These are phyloP conservation scores for Acronicta alni DNA, from an alignment of 2,888 invertebrate species.

Conservation along the genomic window DNA sequence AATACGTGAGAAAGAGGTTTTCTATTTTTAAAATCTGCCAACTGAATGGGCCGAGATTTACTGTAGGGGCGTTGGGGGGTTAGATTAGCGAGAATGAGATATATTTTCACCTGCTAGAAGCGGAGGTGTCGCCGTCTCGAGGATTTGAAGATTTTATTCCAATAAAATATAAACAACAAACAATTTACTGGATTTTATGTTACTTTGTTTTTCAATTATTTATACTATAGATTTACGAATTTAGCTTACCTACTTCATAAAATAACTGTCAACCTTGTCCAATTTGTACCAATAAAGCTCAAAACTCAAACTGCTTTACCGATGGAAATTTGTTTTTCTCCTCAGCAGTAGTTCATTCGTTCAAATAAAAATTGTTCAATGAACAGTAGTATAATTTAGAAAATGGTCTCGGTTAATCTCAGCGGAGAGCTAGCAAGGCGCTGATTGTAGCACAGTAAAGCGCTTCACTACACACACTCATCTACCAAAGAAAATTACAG, in stretches of 20 bases:
- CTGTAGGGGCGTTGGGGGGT: slow-evolving; percentile 7
- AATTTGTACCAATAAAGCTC: not conserved
- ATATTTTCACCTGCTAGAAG: slow-evolving; percentile 12
- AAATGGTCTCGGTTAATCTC: slow-evolving; percentile 19
- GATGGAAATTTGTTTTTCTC: no score
- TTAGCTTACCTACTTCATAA: not conserved
- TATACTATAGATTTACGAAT: no score
- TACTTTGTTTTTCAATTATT: not conserved
- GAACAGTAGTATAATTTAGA: slow-evolving; percentile 7
- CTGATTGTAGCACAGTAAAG: slow-evolving; percentile 19
- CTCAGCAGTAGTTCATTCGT: no score
- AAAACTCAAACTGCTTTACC: no score
- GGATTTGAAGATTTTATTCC: not conserved
- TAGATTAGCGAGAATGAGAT: slow-evolving; percentile 20
- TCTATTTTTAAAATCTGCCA: slow-evolving; percentile 48
- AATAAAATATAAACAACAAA: slow-evolving; percentile 2
- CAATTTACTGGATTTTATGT: not conserved
- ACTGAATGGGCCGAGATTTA: slow-evolving; percentile 33
- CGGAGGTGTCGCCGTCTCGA: slow-evolving; percentile 1
- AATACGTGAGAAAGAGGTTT: slow-evolving; percentile 36
- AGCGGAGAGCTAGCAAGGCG: slow-evolving; percentile 24
- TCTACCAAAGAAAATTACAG: slow-evolving; percentile 17
- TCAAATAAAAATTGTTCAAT: not conserved
- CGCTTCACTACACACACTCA: slow-evolving; percentile 21
- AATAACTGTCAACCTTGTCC: slow-evolving; percentile 12